Conservation (phyloP, 37 sponge, comb jelly and placozoan genomes). For the Spongilla lacustris region DNA sequence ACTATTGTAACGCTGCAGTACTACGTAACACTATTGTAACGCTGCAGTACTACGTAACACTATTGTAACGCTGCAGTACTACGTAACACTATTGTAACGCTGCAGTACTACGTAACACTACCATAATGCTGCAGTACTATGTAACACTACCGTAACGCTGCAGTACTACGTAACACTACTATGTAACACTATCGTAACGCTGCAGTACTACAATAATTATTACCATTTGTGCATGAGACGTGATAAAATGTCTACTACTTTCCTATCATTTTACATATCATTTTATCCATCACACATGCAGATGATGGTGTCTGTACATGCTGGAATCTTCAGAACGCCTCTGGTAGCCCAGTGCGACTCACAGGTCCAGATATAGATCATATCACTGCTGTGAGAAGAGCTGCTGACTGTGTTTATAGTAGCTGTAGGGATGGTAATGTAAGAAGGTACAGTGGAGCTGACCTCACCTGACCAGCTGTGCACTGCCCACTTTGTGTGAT, state of each 20-base stretch:
- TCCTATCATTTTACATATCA: neutral
- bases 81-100: too few relatives aligned
- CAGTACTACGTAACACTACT: too few relatives aligned
- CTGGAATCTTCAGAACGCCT: neutral
- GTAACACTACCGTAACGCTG: too few relatives aligned
- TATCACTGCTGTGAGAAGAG: constrained; percentile 24
- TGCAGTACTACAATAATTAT: too few relatives aligned
- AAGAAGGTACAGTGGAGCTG: constrained; percentile 34
- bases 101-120: too few relatives aligned
- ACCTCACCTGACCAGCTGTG: constrained; percentile 6
- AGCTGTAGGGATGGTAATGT: constrained; percentile 62
- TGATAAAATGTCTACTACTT: neutral
- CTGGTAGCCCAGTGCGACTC: constrained; percentile 12
- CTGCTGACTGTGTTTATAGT: constrained; percentile 35
- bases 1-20: too few relatives aligned
- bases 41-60: neutral
- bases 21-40: too few relatives aligned
- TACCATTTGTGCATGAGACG: too few relatives aligned
- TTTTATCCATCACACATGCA: neutral
- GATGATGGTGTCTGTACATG: constrained; percentile 32
- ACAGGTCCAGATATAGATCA: constrained; percentile 65
- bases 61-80: too few relatives aligned
- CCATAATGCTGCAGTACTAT: too few relatives aligned
- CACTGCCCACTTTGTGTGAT: too few relatives aligned
- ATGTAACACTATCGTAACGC: too few relatives aligned